phyloP scores from a whole-genome alignment of 1,140 invertebrate species.

The Aphaenogaster floridana region DNA sequence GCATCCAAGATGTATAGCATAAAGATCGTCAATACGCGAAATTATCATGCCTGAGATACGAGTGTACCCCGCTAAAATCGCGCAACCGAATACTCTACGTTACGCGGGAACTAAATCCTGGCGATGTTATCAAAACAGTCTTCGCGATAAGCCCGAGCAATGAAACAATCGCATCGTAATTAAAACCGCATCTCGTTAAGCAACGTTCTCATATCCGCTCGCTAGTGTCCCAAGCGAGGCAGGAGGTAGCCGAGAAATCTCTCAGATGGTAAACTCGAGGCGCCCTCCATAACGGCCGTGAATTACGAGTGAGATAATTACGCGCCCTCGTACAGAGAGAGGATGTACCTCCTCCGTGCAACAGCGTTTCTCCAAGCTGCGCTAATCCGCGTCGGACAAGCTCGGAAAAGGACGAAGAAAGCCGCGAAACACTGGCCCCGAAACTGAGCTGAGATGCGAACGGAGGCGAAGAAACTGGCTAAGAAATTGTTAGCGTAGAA shows the following conservation, averaged over 20 bases:
- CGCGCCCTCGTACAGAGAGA: background rate
- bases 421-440: background rate
- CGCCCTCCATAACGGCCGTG: slow-evolving; percentile 16
- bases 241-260: slow-evolving; percentile 38
- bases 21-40: slow-evolving; percentile 33
- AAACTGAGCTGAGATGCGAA: slow-evolving; percentile 1
- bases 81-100: background rate
- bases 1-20: background rate
- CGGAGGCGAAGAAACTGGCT: background rate
- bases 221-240: slow-evolving; percentile 9
- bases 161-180: slow-evolving; percentile 60
- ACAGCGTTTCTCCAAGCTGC: slow-evolving; percentile 19
- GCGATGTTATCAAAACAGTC: slow-evolving; percentile 30
- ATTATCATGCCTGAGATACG: slow-evolving; percentile 26
- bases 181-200: slow-evolving; percentile 60
- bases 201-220: slow-evolving; percentile 44
- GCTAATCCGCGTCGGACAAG: slow-evolving; percentile 39
- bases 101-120: slow-evolving; percentile 37
- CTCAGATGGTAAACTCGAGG: slow-evolving; percentile 44
- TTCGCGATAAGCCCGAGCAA: slow-evolving; percentile 38
- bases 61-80: background rate
- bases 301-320: slow-evolving; percentile 64
- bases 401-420: background rate
- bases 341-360: background rate
- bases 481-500: slow-evolving; percentile 5